Conservation (phyloP, 2,113 vertebrate species). For the Sylvia atricapilla region DNA sequence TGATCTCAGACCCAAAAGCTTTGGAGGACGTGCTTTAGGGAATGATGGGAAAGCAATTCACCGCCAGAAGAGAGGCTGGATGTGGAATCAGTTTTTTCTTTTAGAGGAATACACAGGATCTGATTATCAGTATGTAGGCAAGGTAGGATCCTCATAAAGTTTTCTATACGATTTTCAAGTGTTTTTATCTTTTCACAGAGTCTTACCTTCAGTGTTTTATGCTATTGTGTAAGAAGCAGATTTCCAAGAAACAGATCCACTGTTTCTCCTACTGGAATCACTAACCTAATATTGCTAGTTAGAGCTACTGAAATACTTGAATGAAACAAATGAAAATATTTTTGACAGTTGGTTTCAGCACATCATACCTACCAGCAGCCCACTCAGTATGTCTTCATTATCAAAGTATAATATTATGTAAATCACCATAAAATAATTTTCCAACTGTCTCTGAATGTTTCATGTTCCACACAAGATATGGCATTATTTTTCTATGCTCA, state of each 20-base stretch:
- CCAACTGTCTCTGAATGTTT: not conserved
- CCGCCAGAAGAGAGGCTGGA: slow-evolving; percentile 82
- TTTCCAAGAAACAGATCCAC: not conserved
- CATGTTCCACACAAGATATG: not conserved
- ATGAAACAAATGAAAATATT: not conserved
- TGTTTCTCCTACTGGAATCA: not conserved
- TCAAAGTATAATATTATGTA: not conserved
- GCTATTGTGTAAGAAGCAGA: not conserved
- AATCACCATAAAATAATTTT: not conserved
- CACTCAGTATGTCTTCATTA: not conserved
- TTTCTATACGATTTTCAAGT: not conserved
- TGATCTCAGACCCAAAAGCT: slow-evolving; percentile 60
- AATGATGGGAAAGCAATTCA: slow-evolving; percentile 76
- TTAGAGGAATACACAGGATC: slow-evolving; percentile 83
- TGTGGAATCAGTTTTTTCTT: slow-evolving; percentile 86
- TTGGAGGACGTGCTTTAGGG: slow-evolving; percentile 42
- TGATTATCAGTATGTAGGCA: slow-evolving; percentile 83
- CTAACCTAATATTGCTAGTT: not conserved
- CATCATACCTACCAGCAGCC: not conserved
- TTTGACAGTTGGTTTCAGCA: not conserved
- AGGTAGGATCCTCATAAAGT: slow-evolving; percentile 66
- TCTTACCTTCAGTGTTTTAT: not conserved
- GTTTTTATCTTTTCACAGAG: not conserved
- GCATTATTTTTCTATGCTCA: not conserved
- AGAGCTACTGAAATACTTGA: not conserved